Evolutionary conservation across 2,888 invertebrate species (phyloP), one percentile per base, ranked within the genome.

Genomic region (Coelopa pilipes): DNA sequence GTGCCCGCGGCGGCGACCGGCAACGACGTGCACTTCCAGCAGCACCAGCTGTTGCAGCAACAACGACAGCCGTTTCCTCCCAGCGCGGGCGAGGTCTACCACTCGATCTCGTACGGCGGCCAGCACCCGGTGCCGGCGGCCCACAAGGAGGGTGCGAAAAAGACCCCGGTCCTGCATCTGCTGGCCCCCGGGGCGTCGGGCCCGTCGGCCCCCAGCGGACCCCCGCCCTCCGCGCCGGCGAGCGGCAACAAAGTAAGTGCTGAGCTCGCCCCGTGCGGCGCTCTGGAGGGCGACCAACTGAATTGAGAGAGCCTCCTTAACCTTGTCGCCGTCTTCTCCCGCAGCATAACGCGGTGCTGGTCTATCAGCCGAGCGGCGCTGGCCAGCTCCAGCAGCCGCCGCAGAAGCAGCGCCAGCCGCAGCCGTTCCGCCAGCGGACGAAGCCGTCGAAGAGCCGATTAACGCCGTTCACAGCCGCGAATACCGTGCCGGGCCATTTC

Each of bases 401-500:
- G 62, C 80, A 79, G 47, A 82, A 79, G 60, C 84, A 76, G 72
- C 68, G 79, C 70, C 79, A 81, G 46, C 75, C 79, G 19, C 80
- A 81, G 63, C 74, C 76, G 53, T 81, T 80, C 72, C 82, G 82
- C 45, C 82, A 82, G 75, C 83, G 82, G 67, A 78, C 76, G 73
- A 85, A 85, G 81, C 83, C 83, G 84, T 82, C 85, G 80, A 88
- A 88, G 83, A 79, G 84, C 81, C 85, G 88, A 82, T 88, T 87
- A 80, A 90, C 89, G 63, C 90, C 90, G 77, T 90, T 90, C 85
- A 85, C 88, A 78, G 88, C 89, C 76, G 87, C 87, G 77, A 90
- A 90, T 81, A 89, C 89, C 73, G 79, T 90, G 76, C 90, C 90
- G 19, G 90, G 90, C 72, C 87, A 89, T 76, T 90, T 90, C 82